phyloP scores from a whole-genome alignment of 1,140 invertebrate genomes.

The Colletes gigas region DNA sequence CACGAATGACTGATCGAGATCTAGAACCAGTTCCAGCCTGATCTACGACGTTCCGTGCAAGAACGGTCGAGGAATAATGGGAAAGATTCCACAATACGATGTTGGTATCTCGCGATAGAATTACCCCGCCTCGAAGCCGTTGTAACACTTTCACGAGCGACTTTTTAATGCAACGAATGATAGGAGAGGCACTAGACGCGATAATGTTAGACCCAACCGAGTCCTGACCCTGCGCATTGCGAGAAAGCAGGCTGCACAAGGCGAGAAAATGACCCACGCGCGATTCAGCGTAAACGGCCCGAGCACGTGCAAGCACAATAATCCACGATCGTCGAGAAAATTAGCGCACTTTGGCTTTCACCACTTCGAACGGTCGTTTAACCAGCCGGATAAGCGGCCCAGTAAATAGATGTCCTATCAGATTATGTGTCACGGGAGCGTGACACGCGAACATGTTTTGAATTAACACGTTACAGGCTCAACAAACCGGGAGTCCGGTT shows the following conservation, averaged over 20 bases:
- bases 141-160: neutral
- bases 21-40: no score
- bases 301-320: neutral
- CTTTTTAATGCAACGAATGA: neutral
- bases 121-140: neutral
- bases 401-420: conserved; percentile 43
- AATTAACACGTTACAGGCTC: conserved; percentile 38
- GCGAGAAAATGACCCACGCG: neutral
- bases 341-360: conserved; percentile 28
- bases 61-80: no score
- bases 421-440: conserved; percentile 35
- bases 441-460: conserved; percentile 44
- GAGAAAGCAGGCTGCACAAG: neutral
- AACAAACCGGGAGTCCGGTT: neutral
- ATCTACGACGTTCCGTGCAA: neutral
- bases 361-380: conserved; percentile 19
- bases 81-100: neutral
- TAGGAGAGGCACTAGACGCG: no score
- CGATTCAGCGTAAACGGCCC: neutral
- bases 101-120: neutral
- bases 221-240: neutral
- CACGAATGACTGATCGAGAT: no score
- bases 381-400: conserved; percentile 15
- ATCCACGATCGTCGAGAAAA: conserved; percentile 9
- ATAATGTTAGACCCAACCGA: no score